Evolutionary conservation across 2,797 vertebrate genomes (phyloP).

Genomic region (Sebastes hopkinsi): DNA sequence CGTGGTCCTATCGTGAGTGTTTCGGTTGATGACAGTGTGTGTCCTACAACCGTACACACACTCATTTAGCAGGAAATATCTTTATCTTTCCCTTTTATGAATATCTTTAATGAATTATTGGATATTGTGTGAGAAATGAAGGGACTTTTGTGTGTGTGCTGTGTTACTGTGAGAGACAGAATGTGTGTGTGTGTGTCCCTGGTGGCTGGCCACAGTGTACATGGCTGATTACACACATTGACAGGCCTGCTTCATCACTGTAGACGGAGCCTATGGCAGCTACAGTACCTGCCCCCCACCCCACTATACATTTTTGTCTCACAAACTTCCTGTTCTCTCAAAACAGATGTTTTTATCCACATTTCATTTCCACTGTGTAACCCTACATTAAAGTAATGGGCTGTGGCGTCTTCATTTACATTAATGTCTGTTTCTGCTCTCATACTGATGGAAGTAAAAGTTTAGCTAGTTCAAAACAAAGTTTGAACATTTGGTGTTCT

Average conservation of each 20-base stretch:
- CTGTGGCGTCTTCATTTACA: slow-evolving; percentile 51
- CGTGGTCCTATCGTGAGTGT: not conserved
- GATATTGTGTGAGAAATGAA: slow-evolving; percentile 5
- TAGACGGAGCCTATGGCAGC: slow-evolving; percentile 32
- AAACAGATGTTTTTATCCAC: slow-evolving; percentile 11
- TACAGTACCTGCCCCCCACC: slow-evolving; percentile 16
- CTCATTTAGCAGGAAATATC: too few species aligned
- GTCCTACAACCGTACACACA: not conserved
- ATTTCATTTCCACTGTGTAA: slow-evolving; percentile 21
- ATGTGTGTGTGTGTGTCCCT: slow-evolving; percentile 27
- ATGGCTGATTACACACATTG: slow-evolving; percentile 69
- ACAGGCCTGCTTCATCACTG: slow-evolving; percentile 54
- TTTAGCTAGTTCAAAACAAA: slow-evolving; percentile 36
- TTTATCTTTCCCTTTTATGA: not conserved
- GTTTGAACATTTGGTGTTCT: slow-evolving; percentile 39
- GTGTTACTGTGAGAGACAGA: slow-evolving; percentile 16
- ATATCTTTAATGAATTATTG: not conserved
- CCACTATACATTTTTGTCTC: slow-evolving; percentile 5
- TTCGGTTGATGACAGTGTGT: not conserved
- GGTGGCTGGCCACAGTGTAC: slow-evolving; percentile 38
- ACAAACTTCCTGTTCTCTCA: slow-evolving; percentile 9
- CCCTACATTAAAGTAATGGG: slow-evolving; percentile 54
- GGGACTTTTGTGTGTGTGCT: not conserved
- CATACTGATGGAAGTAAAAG: slow-evolving; percentile 31
- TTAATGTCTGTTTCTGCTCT: slow-evolving; percentile 43